phyloP scores from a whole-genome alignment of 2,888 invertebrate species.

The Ephialtes manifestator region DNA sequence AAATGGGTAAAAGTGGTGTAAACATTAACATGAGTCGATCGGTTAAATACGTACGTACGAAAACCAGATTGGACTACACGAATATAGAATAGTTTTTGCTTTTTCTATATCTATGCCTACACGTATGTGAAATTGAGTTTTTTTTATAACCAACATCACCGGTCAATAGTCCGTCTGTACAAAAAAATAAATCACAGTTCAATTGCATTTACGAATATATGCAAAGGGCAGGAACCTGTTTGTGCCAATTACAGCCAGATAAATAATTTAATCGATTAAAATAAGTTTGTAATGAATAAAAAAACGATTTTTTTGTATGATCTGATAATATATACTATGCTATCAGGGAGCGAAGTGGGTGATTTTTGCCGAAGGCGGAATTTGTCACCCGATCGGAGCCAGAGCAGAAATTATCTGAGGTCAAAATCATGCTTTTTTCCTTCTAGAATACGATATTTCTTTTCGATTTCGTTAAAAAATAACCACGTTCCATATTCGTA shows the following conservation, averaged over 20 bases:
- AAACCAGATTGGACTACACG: not conserved
- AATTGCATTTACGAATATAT: not conserved
- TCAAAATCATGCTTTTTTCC: too few relatives aligned
- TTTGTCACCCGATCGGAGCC: too few relatives aligned
- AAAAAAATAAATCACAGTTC: not conserved
- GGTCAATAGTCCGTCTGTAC: not conserved
- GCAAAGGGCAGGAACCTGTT: not conserved
- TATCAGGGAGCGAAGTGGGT: too few relatives aligned
- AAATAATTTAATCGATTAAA: not conserved
- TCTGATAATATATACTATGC: not conserved
- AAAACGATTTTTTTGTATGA: not conserved
- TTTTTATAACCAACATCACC: not conserved
- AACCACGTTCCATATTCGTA: too few relatives aligned
- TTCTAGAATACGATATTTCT: too few relatives aligned
- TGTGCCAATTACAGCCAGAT: not conserved
- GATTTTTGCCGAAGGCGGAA: too few relatives aligned
- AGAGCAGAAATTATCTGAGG: too few relatives aligned
- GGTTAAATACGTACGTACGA: not conserved
- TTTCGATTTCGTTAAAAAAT: too few relatives aligned
- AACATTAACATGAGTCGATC: not conserved
- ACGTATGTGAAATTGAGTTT: constrained; percentile 8
- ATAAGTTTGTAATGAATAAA: not conserved
- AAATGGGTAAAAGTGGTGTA: not conserved
- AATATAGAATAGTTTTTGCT: not conserved
- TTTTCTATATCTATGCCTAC: not conserved